Base-by-base conservation (phyloP, 2,113 vertebrate genomes). In the Garra rufa region DNA sequence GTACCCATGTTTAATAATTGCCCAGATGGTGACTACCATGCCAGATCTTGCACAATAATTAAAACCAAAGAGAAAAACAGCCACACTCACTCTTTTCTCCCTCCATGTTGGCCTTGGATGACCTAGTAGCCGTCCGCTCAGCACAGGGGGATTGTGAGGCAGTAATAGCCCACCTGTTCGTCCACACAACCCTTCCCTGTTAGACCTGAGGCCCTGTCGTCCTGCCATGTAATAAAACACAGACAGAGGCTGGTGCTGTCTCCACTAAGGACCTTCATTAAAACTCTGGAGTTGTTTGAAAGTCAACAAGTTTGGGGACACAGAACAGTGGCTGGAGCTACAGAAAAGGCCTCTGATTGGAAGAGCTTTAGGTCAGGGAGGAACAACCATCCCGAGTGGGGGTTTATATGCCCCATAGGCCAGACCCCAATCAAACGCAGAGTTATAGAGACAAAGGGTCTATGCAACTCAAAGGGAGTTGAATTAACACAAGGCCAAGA, bases 211-310 rank as follows among this genome's bases (percentile, higher is more conserved):
- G 55, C 85, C 84, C 30, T 21, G 75, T 81, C 34, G 63, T 26
- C 67, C 87, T 30, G 74, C 63, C 61, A 83, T 83, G 75, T 83
- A 41, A 83, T 86, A 71, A 70, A 86, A 78, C 48, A 0, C 28
- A 71, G 80, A 76, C 65, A 86, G 70, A 73, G 17, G 17, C 55
- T 30, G 43, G 52, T 2, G 19, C 71, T 8, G 43, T 78, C 80
- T 85, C 78, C 34, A 59, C 77, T 9, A 41, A 26, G 75, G 55
- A 48, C 75, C 83, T 83, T 85, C 85, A 81, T 78, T 52, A 46
- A 69, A 76, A 44, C 46, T 77, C 73, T 83, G 81, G 89, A 89
- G 91, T 88, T 82, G 83, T 91, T 87, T 91, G 89, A 93, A 92
- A 92, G 90, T 90, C 88, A 15, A 52, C 44, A 43, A 55, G 73